Conservation (phyloP, 2,113 vertebrate genomes). For the Noturus placidus region DNA sequence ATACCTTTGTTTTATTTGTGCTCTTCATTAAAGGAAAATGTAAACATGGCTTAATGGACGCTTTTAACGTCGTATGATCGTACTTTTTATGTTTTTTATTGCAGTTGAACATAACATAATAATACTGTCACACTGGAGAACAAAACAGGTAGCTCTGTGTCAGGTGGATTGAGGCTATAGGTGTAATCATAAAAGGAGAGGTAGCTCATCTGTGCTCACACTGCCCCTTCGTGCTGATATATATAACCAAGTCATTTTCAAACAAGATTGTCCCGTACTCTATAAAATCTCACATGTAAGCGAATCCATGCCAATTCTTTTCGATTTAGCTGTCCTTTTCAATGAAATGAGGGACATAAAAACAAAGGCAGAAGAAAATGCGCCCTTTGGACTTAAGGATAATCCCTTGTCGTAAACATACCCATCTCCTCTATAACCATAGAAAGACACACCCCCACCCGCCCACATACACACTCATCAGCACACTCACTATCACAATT, state of each 20-base stretch:
- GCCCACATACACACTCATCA: slow-evolving; percentile 1
- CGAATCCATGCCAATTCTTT: background rate
- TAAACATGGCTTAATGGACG: background rate
- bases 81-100: background rate
- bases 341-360: slow-evolving; percentile 42
- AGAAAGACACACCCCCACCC: slow-evolving; percentile 57
- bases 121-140: background rate
- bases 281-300: background rate
- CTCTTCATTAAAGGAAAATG: background rate
- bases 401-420: slow-evolving; percentile 74
- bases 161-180: slow-evolving; percentile 6
- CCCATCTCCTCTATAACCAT: slow-evolving; percentile 44
- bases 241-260: background rate
- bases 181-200: background rate
- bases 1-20: background rate
- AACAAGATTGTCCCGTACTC: background rate
- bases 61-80: background rate
- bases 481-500: background rate
- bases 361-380: slow-evolving; percentile 41
- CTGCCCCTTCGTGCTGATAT: slow-evolving; percentile 15
- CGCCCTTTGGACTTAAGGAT: slow-evolving; percentile 74
- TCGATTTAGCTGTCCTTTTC: background rate
- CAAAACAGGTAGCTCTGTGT: background rate
- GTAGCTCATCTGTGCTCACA: background rate
- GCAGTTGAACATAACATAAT: background rate